Conservation (phyloP, 2,113 vertebrate species). For the Choloepus hoffmanni region DNA sequence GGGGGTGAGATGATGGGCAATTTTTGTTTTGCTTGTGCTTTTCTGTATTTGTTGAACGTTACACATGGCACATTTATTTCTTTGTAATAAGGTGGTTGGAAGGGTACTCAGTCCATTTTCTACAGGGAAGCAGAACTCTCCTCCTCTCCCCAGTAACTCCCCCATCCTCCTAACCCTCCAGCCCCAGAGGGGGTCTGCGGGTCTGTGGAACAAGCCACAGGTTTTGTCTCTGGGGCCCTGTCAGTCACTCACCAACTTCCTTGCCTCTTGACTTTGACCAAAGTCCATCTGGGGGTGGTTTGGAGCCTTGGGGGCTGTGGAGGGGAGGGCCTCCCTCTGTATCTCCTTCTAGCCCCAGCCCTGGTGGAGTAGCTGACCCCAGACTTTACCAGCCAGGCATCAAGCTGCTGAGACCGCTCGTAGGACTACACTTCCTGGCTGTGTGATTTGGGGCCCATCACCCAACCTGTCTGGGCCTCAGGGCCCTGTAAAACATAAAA, state of each 20-base stretch:
- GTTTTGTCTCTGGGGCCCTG: background rate
- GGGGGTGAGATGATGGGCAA: background rate
- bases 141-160: too few relatives aligned
- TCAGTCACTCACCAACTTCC: background rate
- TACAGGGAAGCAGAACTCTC: background rate
- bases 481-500: background rate
- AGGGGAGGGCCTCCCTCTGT: background rate
- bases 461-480: background rate
- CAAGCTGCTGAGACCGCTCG: rapidly evolving
- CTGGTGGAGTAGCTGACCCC: background rate
- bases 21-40: background rate
- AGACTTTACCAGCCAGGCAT: background rate
- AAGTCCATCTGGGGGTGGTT: background rate
- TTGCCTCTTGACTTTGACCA: background rate
- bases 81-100: background rate
- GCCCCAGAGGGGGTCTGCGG: background rate
- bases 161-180: background rate
- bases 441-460: background rate
- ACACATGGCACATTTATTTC: too few relatives aligned
- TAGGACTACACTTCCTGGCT: background rate
- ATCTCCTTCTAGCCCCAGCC: background rate
- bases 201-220: background rate
- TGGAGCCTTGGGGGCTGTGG: background rate
- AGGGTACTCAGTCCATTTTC: rapidly evolving
- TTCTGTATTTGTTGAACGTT: background rate